phyloP scores from a whole-genome alignment of 2,113 vertebrate species.

The Piaya cayana region DNA sequence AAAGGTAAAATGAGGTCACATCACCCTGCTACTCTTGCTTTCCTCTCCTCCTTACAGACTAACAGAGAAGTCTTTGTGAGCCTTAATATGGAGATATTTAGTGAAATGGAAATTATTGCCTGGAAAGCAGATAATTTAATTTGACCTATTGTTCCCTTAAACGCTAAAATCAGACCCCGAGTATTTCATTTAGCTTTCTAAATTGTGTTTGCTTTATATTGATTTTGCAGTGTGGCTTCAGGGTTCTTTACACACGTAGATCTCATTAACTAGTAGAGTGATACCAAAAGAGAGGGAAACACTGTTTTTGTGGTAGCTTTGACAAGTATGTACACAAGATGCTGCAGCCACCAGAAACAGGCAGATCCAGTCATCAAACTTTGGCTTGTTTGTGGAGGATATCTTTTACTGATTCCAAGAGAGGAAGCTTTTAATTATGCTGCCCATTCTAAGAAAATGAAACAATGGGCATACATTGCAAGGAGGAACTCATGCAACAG shows the following conservation, averaged over 20 bases:
- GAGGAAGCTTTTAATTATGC: not conserved
- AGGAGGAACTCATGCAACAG: not conserved
- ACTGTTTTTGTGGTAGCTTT: not conserved
- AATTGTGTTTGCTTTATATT: constrained; percentile 48
- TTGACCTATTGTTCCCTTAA: not conserved
- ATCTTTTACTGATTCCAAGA: not conserved
- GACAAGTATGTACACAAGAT: not conserved
- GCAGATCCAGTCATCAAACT: not conserved
- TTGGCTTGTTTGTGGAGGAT: not conserved
- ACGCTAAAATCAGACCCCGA: constrained; percentile 34
- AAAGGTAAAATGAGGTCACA: constrained; percentile 15
- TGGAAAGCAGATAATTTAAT: not conserved
- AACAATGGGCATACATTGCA: not conserved
- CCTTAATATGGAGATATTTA: not conserved
- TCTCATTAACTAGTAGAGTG: not conserved
- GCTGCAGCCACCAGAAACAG: not conserved
- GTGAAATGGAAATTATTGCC: not conserved
- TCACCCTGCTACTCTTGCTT: not conserved
- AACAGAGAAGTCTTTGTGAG: not conserved
- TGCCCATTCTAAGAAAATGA: not conserved
- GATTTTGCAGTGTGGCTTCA: constrained; percentile 42
- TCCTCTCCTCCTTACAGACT: not conserved
- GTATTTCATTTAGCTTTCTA: constrained; percentile 41
- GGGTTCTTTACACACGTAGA: constrained; percentile 22
- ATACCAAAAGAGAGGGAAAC: not conserved